Evolutionary conservation across 2,888 invertebrate species (phyloP), one percentile per base, ranked within the genome.

Genomic region (Aleiodes testaceus): DNA sequence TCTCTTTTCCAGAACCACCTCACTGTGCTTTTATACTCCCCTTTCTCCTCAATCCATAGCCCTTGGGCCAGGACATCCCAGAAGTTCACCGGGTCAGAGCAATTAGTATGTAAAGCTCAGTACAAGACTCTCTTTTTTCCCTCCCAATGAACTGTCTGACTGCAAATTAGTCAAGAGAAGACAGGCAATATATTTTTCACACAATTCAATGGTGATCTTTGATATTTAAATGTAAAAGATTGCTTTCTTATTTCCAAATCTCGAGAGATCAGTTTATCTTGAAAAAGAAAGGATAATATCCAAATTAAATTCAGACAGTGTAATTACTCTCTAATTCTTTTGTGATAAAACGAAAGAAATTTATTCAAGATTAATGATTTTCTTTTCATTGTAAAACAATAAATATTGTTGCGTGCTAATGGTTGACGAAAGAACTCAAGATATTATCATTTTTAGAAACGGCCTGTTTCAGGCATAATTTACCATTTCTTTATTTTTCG

Each of bases 91-190:
- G 75, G 77, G 75, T 77, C 77, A 72, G 76, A 74, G 80, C 78
- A 79, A 81, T 81, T 82, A 81, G 80, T 81, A 81, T 80, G 81
- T 80, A 81, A 81, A 82, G 79, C 75, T 74, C 70, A 69, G 30
- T 59, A 59, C 59, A 59, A 18, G 42, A 59, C 22, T 14, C 26
- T 53, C 44, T 12, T 64, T 68, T 70, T 67, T 72, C 52, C 61
- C 16, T 69, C 68, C 69, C 42, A 59, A 59, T 72, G 74, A 77
- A 79, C 73, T 78, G 69, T 70, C 73, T 75, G 74, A 76, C 75
- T 77, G 55, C 12, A 66, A 69, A 64, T 69, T 69, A 64, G 64
- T 47, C 63, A 59, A 59, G 59, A 2, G n/a, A 11, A 36, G 59
- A 42, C 59, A 1, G 36, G 42, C 42, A 14, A 30, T 42, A 36